These are phyloP conservation scores for Syrrhaptes paradoxus DNA, from an alignment of 2,113 vertebrate species.

Conservation along the genomic window DNA sequence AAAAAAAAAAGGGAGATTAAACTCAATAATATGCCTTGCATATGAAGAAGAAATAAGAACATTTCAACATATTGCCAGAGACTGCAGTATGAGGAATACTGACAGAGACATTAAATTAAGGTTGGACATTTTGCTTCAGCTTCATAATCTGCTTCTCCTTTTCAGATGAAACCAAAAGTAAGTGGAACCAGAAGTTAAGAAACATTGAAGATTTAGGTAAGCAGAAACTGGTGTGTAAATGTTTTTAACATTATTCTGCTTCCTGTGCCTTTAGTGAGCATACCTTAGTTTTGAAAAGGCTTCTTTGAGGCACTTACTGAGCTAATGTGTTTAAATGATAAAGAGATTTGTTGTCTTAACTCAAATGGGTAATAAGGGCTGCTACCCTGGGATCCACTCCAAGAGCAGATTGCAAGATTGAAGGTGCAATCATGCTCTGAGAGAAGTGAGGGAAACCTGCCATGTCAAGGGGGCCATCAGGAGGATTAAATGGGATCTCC, in stretches of 20 bases:
- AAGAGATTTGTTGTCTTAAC: background rate
- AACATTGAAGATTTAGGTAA: background rate
- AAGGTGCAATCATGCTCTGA: background rate
- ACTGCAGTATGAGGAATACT: background rate
- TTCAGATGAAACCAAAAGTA: background rate
- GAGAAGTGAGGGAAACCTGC: background rate
- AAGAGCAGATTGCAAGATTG: background rate
- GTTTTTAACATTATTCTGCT: background rate
- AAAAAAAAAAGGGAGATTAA: background rate
- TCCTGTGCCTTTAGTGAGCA: background rate
- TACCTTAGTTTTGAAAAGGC: background rate
- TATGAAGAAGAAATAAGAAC: background rate
- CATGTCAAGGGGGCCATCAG: background rate
- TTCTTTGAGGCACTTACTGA: background rate
- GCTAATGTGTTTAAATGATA: background rate
- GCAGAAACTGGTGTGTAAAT: background rate
- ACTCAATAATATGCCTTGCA: background rate
- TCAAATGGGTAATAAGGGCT: background rate
- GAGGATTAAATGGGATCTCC: background rate
- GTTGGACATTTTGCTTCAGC: background rate
- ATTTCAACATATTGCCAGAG: background rate
- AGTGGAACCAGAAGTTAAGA: background rate
- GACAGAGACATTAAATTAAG: background rate
- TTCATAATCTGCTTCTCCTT: background rate
- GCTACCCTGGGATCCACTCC: background rate